Percentiles rank a stretch among this genome's conserved stretches.
phyloP scores from a whole-genome alignment of 2,113 vertebrate genomes.

The western clawed frog (Xenopus tropicalis) region DNA sequence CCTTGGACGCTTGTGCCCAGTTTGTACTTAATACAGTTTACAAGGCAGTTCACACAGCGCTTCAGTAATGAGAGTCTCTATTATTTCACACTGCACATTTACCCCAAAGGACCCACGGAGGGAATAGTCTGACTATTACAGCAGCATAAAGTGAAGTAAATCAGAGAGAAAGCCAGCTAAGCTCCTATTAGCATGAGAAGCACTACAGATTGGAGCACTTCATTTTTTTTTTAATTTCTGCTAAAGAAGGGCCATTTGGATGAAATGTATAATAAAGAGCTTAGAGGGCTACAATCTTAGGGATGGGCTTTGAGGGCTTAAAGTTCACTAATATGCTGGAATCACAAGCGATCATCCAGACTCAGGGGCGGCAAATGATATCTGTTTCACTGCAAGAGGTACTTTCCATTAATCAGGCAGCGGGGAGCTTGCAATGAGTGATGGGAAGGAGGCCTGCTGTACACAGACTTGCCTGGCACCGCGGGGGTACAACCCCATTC shows the following conservation, averaged over 20 bases:
- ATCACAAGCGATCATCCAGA: slow-evolving; percentile 16
- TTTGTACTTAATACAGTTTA: too few relatives aligned
- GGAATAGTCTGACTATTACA: slow-evolving; percentile 54
- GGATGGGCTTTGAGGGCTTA: background rate
- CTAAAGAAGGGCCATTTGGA: slow-evolving; percentile 30
- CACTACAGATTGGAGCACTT: slow-evolving; percentile 48
- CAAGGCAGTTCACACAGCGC: too few relatives aligned
- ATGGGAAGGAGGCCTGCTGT: background rate
- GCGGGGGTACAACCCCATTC: too few relatives aligned
- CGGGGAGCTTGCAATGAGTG: background rate
- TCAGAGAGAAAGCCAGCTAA: slow-evolving; percentile 58
- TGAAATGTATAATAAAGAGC: slow-evolving; percentile 27
- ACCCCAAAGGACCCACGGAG: slow-evolving; percentile 49
- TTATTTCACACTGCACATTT: slow-evolving; percentile 37
- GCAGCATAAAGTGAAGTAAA: slow-evolving; percentile 57
- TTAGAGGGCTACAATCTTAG: slow-evolving; percentile 20
- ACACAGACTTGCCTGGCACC: too few relatives aligned
- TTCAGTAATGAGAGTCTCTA: too few relatives aligned
- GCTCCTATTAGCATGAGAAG: slow-evolving; percentile 60
- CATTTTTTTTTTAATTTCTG: slow-evolving; percentile 11
- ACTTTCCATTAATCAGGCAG: background rate
- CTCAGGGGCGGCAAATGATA: background rate
- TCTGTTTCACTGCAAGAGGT: background rate
- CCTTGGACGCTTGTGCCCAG: too few relatives aligned
- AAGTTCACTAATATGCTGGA: slow-evolving; percentile 5